Percentiles rank a stretch among this genome's conserved stretches.
Conservation (phyloP, 2,888 invertebrate species). For the Melangyna quadrimaculata region DNA sequence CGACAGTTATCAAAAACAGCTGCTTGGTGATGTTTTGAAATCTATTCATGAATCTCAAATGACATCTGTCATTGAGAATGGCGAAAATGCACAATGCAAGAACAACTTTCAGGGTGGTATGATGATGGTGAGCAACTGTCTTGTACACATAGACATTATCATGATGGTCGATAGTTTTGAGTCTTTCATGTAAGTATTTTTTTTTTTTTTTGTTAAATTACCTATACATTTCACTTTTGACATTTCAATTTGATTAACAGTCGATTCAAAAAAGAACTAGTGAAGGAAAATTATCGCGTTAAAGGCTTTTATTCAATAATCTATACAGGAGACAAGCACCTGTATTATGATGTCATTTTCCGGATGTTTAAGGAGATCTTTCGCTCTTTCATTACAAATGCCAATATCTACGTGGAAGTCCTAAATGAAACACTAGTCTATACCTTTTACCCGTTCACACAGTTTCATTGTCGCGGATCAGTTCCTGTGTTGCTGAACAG, state of each 20-base stretch:
- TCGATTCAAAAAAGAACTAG: constrained; percentile 24
- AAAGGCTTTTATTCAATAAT: constrained; percentile 75
- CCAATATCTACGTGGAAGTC: constrained; percentile 75
- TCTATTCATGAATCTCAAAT: constrained; percentile 11
- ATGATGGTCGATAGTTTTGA: constrained; percentile 58
- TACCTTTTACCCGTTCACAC: constrained; percentile 77
- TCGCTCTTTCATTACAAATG: constrained; percentile 76
- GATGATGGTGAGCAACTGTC: not conserved
- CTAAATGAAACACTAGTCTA: constrained; percentile 74
- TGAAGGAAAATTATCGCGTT: constrained; percentile 10
- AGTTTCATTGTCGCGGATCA: constrained; percentile 74
- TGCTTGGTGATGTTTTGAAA: constrained; percentile 54
- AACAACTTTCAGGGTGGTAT: not conserved
- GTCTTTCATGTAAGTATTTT: constrained; percentile 59
- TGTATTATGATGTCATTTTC: constrained; percentile 73
- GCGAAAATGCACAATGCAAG: not conserved
- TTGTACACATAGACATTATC: constrained; percentile 1
- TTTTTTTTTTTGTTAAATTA: not conserved
- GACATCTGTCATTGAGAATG: constrained; percentile 39
- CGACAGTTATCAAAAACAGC: constrained; percentile 34
- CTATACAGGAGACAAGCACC: constrained; percentile 75
- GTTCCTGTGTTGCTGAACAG: constrained; percentile 74
- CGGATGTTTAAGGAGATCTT: constrained; percentile 77
- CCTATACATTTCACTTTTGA: not conserved
- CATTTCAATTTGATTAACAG: constrained; percentile 12